Percentiles rank a stretch among this genome's conserved stretches.
Conservation (phyloP, 2,888 invertebrate genomes). For the Pheosia gnoma region DNA sequence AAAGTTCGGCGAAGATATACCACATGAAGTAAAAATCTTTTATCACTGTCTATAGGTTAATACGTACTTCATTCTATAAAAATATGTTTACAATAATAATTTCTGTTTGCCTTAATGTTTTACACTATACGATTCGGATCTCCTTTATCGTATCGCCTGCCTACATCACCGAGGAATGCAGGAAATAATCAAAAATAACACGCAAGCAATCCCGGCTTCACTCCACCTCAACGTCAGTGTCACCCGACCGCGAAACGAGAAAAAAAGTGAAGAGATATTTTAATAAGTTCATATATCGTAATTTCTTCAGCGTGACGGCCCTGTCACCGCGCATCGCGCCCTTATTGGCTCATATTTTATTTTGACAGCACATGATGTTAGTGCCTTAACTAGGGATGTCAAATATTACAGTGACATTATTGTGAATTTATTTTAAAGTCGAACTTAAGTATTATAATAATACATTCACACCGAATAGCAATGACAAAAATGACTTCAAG, state of each 20-base stretch:
- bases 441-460: no score
- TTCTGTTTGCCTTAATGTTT: background rate
- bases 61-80: no score
- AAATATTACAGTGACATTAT: conserved; percentile 13
- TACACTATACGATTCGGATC: conserved; percentile 6
- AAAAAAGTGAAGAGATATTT: conserved; percentile 72
- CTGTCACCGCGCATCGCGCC: conserved; percentile 69
- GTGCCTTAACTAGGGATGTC: conserved; percentile 57
- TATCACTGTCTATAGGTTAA: no score
- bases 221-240: conserved; percentile 57
- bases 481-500: no score
- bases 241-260: conserved; percentile 73
- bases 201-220: conserved; percentile 46
- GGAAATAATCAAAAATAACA: conserved; percentile 50
- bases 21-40: no score
- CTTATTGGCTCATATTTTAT: conserved; percentile 82
- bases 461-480: no score
- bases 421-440: background rate
- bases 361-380: conserved; percentile 71
- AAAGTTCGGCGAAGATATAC: no score
- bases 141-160: conserved; percentile 11
- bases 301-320: conserved; percentile 73
- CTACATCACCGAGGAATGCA: conserved; percentile 37
- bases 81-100: no score
- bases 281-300: conserved; percentile 81